Evolutionary conservation across 2,888 invertebrate genomes (phyloP), one percentile per base, ranked within the genome.

Genomic region (Nomada flava): DNA sequence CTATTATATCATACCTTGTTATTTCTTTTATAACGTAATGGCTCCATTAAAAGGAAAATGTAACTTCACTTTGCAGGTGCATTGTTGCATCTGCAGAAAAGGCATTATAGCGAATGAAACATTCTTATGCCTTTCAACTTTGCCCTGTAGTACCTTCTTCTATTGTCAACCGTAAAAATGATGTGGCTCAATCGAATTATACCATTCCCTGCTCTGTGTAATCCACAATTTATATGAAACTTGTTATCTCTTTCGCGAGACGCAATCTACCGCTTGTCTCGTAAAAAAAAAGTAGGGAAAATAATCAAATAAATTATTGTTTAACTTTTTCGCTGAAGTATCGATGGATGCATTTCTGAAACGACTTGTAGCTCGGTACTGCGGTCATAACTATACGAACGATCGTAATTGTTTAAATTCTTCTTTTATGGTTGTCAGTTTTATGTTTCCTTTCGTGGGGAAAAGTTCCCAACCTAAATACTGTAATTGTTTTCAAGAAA

Each of bases 81-180:
- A 18, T 62, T 29, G 47, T 47, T 47, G 47, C 23, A 63, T 20
- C 47, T 63, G 63, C 15, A 47, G 9, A 3, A 23, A 11, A 23
- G 62, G 29, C n/a, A 13, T 62, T 44, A 63, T 23, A 9, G 3
- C 7, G 42, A 23, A 44, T 13, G 20, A 42, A 20, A 13, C 20
- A 62, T 44, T 62, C 20, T 62, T 44, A 20, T 11, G 13, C 62
- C 18, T 13, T 36, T 42, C 62, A 42, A 62, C 42, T 20, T 62
- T 11, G 13, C 20, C 20, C 20, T 23, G 20, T 23, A 23, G 2
- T 15, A n/a, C 60, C n/a, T 60, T 36, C 60, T 60, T 60, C 36
- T 23, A 60, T 60, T 60, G 36, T 60, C 3, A 60, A 60, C 18
- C 11, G 36, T 60, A 18, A 60, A 36, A 36, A 60, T n/a, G 60